phyloP scores from a whole-genome alignment of 2,888 invertebrate species.

The Beris morrisii region DNA sequence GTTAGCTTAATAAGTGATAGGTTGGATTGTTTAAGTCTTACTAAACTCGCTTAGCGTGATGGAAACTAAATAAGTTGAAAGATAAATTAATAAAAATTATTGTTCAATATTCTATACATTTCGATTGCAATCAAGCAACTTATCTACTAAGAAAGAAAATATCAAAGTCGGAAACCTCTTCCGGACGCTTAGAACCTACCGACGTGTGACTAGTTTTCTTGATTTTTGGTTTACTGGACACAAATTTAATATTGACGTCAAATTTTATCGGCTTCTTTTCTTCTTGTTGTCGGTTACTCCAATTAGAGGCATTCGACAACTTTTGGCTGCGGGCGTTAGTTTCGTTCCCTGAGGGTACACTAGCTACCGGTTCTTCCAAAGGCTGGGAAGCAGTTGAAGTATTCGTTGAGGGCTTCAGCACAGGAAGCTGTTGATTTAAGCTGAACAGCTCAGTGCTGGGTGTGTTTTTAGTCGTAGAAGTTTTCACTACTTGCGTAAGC shows the following conservation, averaged over 20 bases:
- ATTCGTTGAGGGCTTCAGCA: constrained; percentile 41
- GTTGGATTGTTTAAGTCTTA: no score
- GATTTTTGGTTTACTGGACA: constrained; percentile 60
- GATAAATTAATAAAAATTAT: background rate
- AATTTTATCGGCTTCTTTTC: constrained; percentile 66
- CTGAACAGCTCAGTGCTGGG: constrained; percentile 53
- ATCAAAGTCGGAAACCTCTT: constrained; percentile 11
- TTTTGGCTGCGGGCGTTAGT: constrained; percentile 26
- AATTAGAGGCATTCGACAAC: constrained; percentile 31
- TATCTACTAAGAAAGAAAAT: constrained; percentile 8
- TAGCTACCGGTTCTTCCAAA: constrained; percentile 18
- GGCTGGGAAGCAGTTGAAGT: constrained; percentile 33
- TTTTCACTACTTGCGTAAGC: background rate
- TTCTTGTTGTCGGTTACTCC: constrained; percentile 2
- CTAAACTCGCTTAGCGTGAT: no score
- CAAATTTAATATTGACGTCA: constrained; percentile 75
- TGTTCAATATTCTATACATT: background rate
- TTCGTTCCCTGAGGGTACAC: background rate
- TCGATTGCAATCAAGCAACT: no score
- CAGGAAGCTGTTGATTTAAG: constrained; percentile 54
- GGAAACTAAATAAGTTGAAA: background rate
- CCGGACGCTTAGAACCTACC: constrained; percentile 1
- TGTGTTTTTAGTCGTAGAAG: constrained; percentile 22
- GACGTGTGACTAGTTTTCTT: constrained; percentile 39
- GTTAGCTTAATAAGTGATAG: no score